phyloP scores from a whole-genome alignment of 2,888 invertebrate species.

The Lathronympha strigana region DNA sequence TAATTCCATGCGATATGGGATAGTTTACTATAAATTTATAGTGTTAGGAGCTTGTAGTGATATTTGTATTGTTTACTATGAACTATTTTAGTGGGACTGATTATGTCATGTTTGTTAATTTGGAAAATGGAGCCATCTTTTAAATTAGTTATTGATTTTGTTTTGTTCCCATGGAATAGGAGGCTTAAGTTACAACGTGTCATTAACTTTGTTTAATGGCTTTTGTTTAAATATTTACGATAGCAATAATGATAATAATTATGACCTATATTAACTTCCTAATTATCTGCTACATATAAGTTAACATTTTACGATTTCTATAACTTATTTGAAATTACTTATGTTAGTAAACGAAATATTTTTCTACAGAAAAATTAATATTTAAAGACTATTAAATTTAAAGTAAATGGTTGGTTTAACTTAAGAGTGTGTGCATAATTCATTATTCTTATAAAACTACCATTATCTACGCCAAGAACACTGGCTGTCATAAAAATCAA shows the following conservation, averaged over 20 bases:
- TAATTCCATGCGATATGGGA: conserved; percentile 1
- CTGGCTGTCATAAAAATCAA: conserved; percentile 39
- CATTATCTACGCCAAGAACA: conserved; percentile 34
- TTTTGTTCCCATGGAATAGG: conserved; percentile 60
- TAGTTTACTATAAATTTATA: neutral
- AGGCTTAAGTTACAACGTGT: conserved; percentile 33
- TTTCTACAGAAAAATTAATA: no score
- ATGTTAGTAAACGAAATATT: no score
- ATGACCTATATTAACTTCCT: conserved; percentile 21
- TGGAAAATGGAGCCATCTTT: conserved; percentile 61
- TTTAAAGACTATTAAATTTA: no score
- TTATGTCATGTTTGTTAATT: conserved; percentile 72
- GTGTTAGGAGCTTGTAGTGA: neutral
- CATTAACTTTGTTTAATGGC: conserved; percentile 35
- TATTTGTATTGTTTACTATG: conserved; percentile 36
- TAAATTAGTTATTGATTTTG: conserved; percentile 51
- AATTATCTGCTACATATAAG: neutral
- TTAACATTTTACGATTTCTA: neutral
- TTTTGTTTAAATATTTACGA: conserved; percentile 14
- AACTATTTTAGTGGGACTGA: conserved; percentile 51
- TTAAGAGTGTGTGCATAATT: conserved; percentile 29
- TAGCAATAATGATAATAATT: conserved; percentile 32
- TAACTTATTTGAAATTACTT: no score
- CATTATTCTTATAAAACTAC: conserved; percentile 29
- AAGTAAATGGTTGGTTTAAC: no score